Evolutionary conservation across 2,888 invertebrate genomes (phyloP), one percentile per base, ranked within the genome.

Genomic region (Orthosia cruda): DNA sequence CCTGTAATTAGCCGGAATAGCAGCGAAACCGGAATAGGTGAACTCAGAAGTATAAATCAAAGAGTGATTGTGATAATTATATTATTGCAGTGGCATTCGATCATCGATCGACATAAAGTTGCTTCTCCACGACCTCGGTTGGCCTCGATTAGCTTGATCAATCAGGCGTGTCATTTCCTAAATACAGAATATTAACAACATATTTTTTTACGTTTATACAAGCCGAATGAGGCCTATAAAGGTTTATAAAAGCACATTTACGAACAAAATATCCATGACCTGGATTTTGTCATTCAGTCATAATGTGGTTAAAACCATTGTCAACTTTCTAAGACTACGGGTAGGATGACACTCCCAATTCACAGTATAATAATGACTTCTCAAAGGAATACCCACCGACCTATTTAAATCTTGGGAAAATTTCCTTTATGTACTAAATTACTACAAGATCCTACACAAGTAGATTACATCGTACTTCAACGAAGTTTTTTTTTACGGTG

Each of bases 301-400:
- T 71, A 55, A 20, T 80, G 71, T 57, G 62, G 82, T 62, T 75
- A 57, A 20, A 50, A 20, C 40, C 15, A 61, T 49, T 50, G 45
- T 26, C 18, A 66, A 66, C 52, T 54, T 54, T 82, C 65, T 62
- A 5, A 20, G 70, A 81, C 26, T n/a, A 32, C 32, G 32, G 7
- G 32, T 32, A 57, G n/a, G 50, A 77, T 80, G 65, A 82, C 71
- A 54, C 5, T 66, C n/a, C 9, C 26, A 77, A 66, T 71, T 82
- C 65, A 50, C 45, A 47, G 32, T 65, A 77, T 12, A 50, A n/a
- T 23, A 52, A 71, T 81, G 58, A 63, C 18, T 61, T 49, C 26
- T 32, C n/a, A 16, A 64, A 47, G 55, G 23, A 63, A 52, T 49
- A 71, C 47, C 50, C 52, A 49, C 7, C 15, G 55, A 45, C 79